Base-by-base conservation (phyloP, 2,888 invertebrate genomes). In the Idaea dimidiata region DNA sequence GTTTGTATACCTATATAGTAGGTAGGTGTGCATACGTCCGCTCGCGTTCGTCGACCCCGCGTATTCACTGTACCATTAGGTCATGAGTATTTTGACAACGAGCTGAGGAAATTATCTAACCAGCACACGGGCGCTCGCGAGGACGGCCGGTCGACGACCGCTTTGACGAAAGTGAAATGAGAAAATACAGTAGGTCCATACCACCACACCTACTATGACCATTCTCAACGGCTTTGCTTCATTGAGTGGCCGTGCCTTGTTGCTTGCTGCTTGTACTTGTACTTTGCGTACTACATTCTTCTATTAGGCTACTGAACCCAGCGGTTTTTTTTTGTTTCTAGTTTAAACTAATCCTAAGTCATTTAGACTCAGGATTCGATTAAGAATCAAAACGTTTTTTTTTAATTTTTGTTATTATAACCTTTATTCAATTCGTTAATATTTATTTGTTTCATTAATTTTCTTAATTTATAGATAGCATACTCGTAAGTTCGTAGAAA, bases 61-160 rank as follows among this genome's bases (percentile, higher is more conserved):
- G 81, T 82, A 87, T 84, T 91, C 91, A 91, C 84, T 91, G 89
- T 91, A 90, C 86, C 91, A 91, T 87, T 91, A 84, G 91, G 91
- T 91, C 91, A 91, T 84, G 89, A 89, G 89, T 91, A 91, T 90
- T 91, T 91, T 91, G 91, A 91, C 91, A 91, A 89, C 87, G 88
- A 87, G 85, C 84, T 86, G 88, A 88, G 88, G 89, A 89, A 90
- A 91, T 92, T 92, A 92, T 92, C 90, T 92, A 91, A 92, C 88
- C 91, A 89, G 91, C 88, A 88, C 91, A 87, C 90, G 84, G 86
- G 80, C 83, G 87, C 89, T 89, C 83, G 87, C 90, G 90, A 90
- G 89, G 89, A 90, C 91, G 80, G 76, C 80, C 81, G 90, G 82
- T 84, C 88, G 84, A 78, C 83, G 90, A 89, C 90, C 78, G 82